Evolutionary conservation across 2,797 vertebrate genomes (phyloP), one percentile per base, ranked within the genome.

Genomic region (Poeciliopsis paucimaculata): DNA sequence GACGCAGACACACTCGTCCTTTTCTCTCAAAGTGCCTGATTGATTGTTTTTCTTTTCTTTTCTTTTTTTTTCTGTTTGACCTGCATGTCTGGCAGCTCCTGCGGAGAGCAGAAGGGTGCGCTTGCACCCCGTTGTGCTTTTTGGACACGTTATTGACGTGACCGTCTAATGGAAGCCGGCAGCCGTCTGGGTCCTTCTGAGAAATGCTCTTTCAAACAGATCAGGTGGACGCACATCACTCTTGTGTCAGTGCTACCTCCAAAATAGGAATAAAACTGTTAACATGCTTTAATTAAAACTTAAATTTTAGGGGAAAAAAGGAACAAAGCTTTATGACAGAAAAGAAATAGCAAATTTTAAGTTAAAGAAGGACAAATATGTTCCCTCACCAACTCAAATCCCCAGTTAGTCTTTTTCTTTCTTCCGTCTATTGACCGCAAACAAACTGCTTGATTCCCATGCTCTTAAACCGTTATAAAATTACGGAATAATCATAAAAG

Each of bases 1-100:
- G 57, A 85, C 82, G 87, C 83, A 88, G 86, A 85, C 87, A 82
- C 85, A 80, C 83, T 81, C 73, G 78, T 79, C 73, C 46, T 45
- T 51, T 83, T 70, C 70, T 85, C 80, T 71, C 53, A 86, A 87
- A 43, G 43, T 64, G 71, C 55, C 79, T 78, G 83, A 86, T 87
- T 85, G 83, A 87, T 91, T 82, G 71, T 51, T 51, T 51, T 51
- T 51, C 7, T 2, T 47, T 47, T 47, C 46, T 36, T 3, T 73
- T 79, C 8, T 72, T 78, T 72, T 73, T 79, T 71, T 79, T 70
- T 76, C 57, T 73, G 74, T 74, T 51, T 26, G 31, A 72, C 66
- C 78, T 60, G 77, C 26, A 78, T 18, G 79, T 85, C 78, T 82
- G 81, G 64, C 73, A 80, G 64, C 64, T 86, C 68, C 81, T 75